Evolutionary conservation across 1,140 invertebrate genomes (phyloP), one percentile per base, ranked within the genome.

Genomic region (Lethrus apterus): DNA sequence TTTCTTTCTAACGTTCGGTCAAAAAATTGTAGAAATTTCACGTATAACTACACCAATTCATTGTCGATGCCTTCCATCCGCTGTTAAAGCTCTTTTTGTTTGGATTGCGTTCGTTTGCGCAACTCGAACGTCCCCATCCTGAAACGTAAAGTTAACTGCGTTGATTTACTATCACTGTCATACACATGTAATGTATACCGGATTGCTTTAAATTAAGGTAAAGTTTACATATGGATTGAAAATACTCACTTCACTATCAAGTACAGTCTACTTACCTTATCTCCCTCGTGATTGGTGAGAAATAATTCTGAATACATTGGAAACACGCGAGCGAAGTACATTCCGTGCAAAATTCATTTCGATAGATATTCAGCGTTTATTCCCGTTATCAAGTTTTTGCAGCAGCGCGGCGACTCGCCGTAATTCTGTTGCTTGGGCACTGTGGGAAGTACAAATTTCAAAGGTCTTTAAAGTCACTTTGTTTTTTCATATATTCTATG

Each of bases 221-320:
- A n/a, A n/a, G n/a, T 13, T 7, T 8, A 18, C 35, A 23, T 23
- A 38, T 38, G 35, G 24, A 38, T 38, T 18, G 35, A 38, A 38
- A 38, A 38, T 38, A 38, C 35, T 38, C 35, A 38, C 35, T 38
- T 38, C 35, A 38, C 35, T 38, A 38, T 19, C 17, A 38, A 38
- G 35, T 38, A 38, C 35, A 38, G 35, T 38, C 35, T 21, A 19
- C 35, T 18, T 38, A n/a, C 35, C 10, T 38, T 11, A 14, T 21
- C 19, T 38, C 7, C 24, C 7, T 14, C 35, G 18, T 34, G 32
- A 34, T 34, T 34, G 32, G 32, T 34, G 32, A 14, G 32, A 14
- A 3, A 9, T 9, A 34, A 3, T 13, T 14, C 32, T 34, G 32
- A 34, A 34, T 17, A 34, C 32, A 14, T 17, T 34, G 17, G 15